A percentile compares a stretch with the other conserved stretches of the same genome.
Conservation (phyloP, 2,113 vertebrate species). For the Prietella phreatophila region DNA sequence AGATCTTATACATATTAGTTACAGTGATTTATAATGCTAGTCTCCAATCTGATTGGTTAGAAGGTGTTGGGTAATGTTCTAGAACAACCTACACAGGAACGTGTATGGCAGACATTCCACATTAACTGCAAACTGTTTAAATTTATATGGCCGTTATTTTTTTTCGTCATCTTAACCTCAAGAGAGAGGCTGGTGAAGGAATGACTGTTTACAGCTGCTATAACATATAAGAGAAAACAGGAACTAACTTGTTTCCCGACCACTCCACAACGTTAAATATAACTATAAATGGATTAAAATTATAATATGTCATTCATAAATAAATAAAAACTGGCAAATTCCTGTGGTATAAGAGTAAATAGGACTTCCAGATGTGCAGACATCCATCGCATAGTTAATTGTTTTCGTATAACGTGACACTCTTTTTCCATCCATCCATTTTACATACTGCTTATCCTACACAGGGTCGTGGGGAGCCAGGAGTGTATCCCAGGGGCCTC, state of each 20-base stretch:
- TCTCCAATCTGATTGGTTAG: neutral
- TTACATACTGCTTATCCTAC: too few relatives aligned
- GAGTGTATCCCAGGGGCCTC: too few relatives aligned
- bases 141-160: neutral
- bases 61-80: neutral
- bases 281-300: neutral
- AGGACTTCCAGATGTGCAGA: neutral
- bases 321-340: neutral
- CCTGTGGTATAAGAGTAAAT: neutral
- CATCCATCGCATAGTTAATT: neutral
- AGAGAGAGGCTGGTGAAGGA: neutral
- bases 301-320: neutral
- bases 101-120: neutral
- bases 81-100: neutral
- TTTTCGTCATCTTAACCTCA: neutral
- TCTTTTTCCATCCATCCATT: too few relatives aligned
- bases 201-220: neutral
- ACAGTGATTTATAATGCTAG: neutral
- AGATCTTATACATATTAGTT: slow-evolving; percentile 67
- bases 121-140: neutral
- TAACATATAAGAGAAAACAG: too few relatives aligned
- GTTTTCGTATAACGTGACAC: neutral
- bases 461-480: too few relatives aligned
- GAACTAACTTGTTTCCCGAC: too few relatives aligned
- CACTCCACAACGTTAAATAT: neutral